Conservation (phyloP, 2,113 vertebrate species). For the Paradoxurus hermaphroditus region DNA sequence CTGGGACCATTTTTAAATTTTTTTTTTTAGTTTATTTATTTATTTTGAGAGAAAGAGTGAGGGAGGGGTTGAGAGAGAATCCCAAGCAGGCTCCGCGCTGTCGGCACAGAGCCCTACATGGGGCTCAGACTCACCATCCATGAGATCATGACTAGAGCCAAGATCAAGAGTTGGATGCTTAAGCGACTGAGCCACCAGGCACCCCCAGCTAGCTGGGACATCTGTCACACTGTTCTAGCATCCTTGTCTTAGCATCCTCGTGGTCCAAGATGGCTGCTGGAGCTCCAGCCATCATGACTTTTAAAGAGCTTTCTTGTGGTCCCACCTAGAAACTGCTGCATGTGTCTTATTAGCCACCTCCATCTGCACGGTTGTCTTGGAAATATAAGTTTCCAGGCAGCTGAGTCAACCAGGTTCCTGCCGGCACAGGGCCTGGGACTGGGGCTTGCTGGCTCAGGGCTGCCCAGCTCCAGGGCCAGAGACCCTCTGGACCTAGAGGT, state of each 20-base stretch:
- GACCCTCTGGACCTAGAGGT: not conserved
- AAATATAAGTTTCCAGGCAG: not conserved
- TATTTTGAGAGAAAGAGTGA: too few relatives aligned
- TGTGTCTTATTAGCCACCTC: not conserved
- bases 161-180: too few relatives aligned
- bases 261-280: not conserved
- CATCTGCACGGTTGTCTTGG: not conserved
- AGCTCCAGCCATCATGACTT: not conserved
- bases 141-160: too few relatives aligned
- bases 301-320: not conserved
- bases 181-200: too few relatives aligned
- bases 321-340: not conserved
- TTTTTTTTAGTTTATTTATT: too few relatives aligned
- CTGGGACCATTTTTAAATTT: not conserved
- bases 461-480: not conserved
- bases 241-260: not conserved
- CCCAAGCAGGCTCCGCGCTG: too few relatives aligned
- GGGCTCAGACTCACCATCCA: too few relatives aligned
- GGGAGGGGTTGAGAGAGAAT: too few relatives aligned
- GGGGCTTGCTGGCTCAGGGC: not conserved
- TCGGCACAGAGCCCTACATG: too few relatives aligned
- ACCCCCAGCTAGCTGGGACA: not conserved
- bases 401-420: not conserved
- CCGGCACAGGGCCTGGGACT: not conserved
- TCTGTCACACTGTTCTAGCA: not conserved